Percentiles rank a stretch among this genome's conserved stretches.
Evolutionary conservation across 2,797 vertebrate genomes (phyloP).

Genomic region (Carapus acus): DNA sequence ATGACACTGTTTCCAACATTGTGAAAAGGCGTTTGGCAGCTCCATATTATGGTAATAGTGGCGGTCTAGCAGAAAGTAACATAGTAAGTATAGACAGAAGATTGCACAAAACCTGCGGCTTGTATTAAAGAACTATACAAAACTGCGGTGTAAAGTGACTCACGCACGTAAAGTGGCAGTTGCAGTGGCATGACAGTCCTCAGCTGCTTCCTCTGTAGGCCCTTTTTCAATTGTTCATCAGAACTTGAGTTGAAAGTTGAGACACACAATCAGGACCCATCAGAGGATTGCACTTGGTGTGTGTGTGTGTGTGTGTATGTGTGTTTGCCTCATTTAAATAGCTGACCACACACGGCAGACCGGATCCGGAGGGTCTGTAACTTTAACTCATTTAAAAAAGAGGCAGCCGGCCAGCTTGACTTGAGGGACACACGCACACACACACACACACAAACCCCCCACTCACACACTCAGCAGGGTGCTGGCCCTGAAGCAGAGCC

Average conservation of each 20-base stretch:
- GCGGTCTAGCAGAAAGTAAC: too few relatives aligned
- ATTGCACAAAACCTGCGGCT: too few relatives aligned
- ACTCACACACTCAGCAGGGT: conserved; percentile 22
- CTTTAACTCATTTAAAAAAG: conserved; percentile 32
- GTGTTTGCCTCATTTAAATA: conserved; percentile 26
- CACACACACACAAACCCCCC: conserved; percentile 4
- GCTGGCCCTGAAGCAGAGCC: conserved; percentile 43
- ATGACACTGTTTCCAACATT: too few relatives aligned
- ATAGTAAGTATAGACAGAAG: too few relatives aligned
- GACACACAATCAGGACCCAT: background rate
- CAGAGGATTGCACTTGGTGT: conserved; percentile 4
- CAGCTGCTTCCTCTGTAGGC: too few relatives aligned
- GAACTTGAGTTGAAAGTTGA: background rate
- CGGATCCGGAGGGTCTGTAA: conserved; percentile 5
- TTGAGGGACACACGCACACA: conserved; percentile 13
- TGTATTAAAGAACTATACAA: too few relatives aligned
- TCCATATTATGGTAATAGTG: too few relatives aligned
- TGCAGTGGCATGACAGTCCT: too few relatives aligned
- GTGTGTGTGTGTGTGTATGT: conserved; percentile 20
- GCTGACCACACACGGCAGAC: conserved; percentile 4
- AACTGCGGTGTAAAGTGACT: too few relatives aligned
- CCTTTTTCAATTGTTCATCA: too few relatives aligned
- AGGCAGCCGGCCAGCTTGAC: conserved; percentile 7
- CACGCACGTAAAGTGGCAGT: too few relatives aligned
- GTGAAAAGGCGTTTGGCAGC: too few relatives aligned